phyloP scores from a whole-genome alignment of 2,113 vertebrate genomes.

The Pseudorhombus dupliciocellatus region DNA sequence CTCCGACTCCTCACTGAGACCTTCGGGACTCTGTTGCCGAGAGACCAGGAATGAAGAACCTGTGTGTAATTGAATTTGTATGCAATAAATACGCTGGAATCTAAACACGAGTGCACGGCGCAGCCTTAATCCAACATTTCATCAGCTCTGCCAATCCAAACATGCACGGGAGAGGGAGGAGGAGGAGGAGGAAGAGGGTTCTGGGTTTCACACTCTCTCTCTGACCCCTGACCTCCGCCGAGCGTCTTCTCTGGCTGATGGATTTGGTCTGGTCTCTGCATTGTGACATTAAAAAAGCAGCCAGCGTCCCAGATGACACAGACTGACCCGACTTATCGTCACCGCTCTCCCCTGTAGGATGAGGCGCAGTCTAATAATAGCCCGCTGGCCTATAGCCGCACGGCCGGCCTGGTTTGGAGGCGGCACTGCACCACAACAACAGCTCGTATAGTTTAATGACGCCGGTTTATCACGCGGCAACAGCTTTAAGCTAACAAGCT shows the following conservation, averaged over 20 bases:
- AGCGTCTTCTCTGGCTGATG: not conserved
- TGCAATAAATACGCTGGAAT: not conserved
- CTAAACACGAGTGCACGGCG: not conserved
- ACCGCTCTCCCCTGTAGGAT: slow-evolving; percentile 52
- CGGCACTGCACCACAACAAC: not conserved
- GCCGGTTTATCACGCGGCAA: not conserved
- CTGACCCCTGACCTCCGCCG: slow-evolving; percentile 11
- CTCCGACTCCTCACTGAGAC: not conserved
- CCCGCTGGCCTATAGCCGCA: slow-evolving; percentile 30
- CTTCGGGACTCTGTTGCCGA: not conserved
- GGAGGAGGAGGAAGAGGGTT: not conserved
- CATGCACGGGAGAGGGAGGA: not conserved
- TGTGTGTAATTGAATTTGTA: not conserved
- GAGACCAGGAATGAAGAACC: not conserved
- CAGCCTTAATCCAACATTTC: not conserved
- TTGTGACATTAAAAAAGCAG: slow-evolving; percentile 30
- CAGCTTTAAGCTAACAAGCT: slow-evolving; percentile 28
- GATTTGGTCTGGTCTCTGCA: slow-evolving; percentile 8
- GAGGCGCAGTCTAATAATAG: slow-evolving; percentile 53
- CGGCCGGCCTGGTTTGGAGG: slow-evolving; percentile 40
- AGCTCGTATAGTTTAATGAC: not conserved
- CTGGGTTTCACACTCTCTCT: not conserved
- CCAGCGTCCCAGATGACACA: slow-evolving; percentile 41
- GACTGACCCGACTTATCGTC: slow-evolving; percentile 53
- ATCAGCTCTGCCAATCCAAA: not conserved